A percentile compares a stretch with the other conserved stretches of the same genome.
Conservation (phyloP, 2,113 vertebrate genomes). For the Prunella fulvescens region DNA sequence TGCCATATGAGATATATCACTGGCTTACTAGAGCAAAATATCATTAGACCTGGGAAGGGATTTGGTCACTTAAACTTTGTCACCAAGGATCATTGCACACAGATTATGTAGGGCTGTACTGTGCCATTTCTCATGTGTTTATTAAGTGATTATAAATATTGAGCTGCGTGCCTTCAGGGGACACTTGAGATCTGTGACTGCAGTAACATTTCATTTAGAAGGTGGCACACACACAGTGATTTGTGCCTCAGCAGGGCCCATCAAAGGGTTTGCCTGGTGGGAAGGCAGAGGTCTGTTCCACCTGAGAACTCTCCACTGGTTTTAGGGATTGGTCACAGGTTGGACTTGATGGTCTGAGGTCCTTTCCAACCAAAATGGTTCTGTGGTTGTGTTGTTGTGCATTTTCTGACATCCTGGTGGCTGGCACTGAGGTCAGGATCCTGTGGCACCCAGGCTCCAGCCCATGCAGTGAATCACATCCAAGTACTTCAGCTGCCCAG, state of each 20-base stretch:
- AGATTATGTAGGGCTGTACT: conserved; percentile 55
- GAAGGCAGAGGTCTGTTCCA: not conserved
- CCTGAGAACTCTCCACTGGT: not conserved
- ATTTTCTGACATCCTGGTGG: not conserved
- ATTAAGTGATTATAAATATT: conserved; percentile 65
- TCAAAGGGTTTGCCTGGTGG: not conserved
- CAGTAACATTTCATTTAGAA: conserved; percentile 17
- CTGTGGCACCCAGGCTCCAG: not conserved
- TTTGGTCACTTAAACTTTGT: conserved; percentile 67
- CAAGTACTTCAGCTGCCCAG: not conserved
- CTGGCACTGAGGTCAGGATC: fast-evolving
- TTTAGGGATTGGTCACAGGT: not conserved
- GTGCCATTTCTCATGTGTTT: conserved; percentile 59
- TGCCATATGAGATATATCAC: conserved; percentile 51
- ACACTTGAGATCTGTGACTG: conserved; percentile 12
- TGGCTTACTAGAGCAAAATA: conserved; percentile 49
- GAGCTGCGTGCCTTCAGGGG: not conserved
- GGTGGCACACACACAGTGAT: not conserved
- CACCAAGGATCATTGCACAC: conserved; percentile 60
- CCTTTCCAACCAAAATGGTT: not conserved
- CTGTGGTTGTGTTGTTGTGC: not conserved
- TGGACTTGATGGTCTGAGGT: not conserved
- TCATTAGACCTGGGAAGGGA: conserved; percentile 56
- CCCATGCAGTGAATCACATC: not conserved
- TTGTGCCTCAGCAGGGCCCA: not conserved